Base-by-base conservation (phyloP, 2,888 invertebrate species). In the Zaprionus lineosus region DNA sequence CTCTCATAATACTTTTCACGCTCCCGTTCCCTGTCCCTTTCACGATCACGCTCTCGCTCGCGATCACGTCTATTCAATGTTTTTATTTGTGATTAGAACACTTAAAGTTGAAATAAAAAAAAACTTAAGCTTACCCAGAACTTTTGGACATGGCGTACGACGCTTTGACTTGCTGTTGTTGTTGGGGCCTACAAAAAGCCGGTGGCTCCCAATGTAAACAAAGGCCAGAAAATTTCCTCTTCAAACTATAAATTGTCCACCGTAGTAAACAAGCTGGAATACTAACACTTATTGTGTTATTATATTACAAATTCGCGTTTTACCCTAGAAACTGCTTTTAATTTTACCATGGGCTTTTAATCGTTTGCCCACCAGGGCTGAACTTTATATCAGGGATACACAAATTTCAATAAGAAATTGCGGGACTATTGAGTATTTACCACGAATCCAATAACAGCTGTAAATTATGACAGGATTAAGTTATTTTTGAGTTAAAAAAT, bases 1-100 rank as follows among this genome's bases (percentile, higher is more conserved):
- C 56, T 33, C 2, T 69, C 83, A 16, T 88, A 84, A 1, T 87
- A 75, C 15, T 86, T 74, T 6, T 86, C 86, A 12, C 87, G 86
- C n/a, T 88, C 86, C 11, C 87, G 70, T 12, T 88, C 83, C 12
- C 84, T 61, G 0, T 69, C 72, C 3, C 74, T 31, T 0, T 74
- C 74, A 0, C 74, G 51, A 2, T 77, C 76, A 6, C 76, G 53
- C 24, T 76, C 76, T 2, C 77, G 51, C 0, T 86, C 85, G 9
- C 85, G 68, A 3, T 82, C 86, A 44, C 85, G 64, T 28, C 69
- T 69, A 8, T 29, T n/a, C n/a, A n/a, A n/a, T n/a, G n/a, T n/a
- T n/a, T n/a, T n/a, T n/a, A n/a, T n/a, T n/a, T n/a, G n/a, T n/a
- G n/a, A 33, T n/a, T 21, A 7, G 15, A 28, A 8, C 15, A 29